A percentile compares a stretch with the other conserved stretches of the same genome.
phyloP scores from a whole-genome alignment of 2,113 vertebrate species.

The Loxodonta africana region DNA sequence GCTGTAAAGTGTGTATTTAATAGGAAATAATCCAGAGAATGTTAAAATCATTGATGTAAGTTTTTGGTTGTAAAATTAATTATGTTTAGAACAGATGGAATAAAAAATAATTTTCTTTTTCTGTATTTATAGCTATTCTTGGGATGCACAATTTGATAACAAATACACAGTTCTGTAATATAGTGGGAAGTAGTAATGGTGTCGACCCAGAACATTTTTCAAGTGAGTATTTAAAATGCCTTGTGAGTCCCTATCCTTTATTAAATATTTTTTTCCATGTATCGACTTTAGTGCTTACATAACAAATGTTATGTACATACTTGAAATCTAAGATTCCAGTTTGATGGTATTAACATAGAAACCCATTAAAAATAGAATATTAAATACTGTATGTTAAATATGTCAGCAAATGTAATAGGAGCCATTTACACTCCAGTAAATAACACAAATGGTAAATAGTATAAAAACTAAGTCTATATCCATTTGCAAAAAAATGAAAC shows the following conservation, averaged over 20 bases:
- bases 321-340: constrained; percentile 16
- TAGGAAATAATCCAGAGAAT: constrained; percentile 26
- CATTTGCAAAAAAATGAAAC: no score
- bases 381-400: constrained; percentile 30
- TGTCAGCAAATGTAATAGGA: background rate
- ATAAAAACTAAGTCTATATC: background rate
- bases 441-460: constrained; percentile 14
- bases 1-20: constrained; percentile 12
- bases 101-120: constrained; percentile 47
- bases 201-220: constrained; percentile 90
- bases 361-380: constrained; percentile 26
- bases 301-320: background rate
- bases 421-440: background rate
- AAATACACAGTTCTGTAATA: constrained; percentile 92
- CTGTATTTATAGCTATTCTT: constrained; percentile 93
- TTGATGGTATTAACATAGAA: background rate
- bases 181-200: constrained; percentile 89
- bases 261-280: constrained; percentile 42
- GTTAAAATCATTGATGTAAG: constrained; percentile 33
- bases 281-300: background rate
- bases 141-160: constrained; percentile 97
- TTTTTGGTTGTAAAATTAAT: constrained; percentile 3
- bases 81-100: constrained; percentile 12
- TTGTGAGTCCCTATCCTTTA: constrained; percentile 8
- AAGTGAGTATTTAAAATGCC: constrained; percentile 86